Conservation (phyloP, 2,113 vertebrate species). For the Tretioscincus oriximinensis region DNA sequence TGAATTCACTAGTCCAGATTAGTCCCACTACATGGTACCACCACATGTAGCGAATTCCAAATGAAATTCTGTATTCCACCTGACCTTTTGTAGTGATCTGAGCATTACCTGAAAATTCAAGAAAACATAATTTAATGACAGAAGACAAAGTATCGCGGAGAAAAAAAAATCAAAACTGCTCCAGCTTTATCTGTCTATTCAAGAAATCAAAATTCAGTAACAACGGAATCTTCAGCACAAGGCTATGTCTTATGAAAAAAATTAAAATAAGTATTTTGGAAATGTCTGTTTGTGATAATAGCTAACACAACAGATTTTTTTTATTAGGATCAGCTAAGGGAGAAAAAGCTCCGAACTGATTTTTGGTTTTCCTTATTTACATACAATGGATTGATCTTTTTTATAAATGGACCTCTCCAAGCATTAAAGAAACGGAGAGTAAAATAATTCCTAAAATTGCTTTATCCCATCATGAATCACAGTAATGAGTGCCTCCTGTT, state of each 20-base stretch:
- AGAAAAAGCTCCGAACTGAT: not conserved
- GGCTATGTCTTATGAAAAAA: conserved; percentile 19
- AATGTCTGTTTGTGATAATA: not conserved
- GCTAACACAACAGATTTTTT: not conserved
- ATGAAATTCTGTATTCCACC: conserved; percentile 73
- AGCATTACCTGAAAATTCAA: conserved; percentile 68
- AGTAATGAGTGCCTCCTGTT: too few relatives aligned
- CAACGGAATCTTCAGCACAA: not conserved
- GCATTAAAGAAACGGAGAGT: not conserved
- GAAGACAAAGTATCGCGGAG: not conserved
- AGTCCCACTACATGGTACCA: conserved; percentile 81
- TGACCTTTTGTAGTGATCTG: conserved; percentile 64
- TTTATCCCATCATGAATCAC: too few relatives aligned
- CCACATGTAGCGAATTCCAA: conserved; percentile 74
- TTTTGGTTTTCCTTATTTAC: not conserved
- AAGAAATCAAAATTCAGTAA: conserved; percentile 37
- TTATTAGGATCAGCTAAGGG: not conserved
- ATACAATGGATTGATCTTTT: not conserved
- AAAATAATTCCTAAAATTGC: too few relatives aligned
- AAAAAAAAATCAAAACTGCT: not conserved
- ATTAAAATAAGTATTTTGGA: conserved; percentile 9
- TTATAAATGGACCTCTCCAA: not conserved
- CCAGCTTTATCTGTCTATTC: conserved; percentile 66
- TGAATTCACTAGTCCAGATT: conserved; percentile 81
- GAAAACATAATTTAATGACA: conserved; percentile 22